Evolutionary conservation across 2,888 invertebrate species (phyloP), one percentile per base, ranked within the genome.

Genomic region (Calliscelio sp.): DNA sequence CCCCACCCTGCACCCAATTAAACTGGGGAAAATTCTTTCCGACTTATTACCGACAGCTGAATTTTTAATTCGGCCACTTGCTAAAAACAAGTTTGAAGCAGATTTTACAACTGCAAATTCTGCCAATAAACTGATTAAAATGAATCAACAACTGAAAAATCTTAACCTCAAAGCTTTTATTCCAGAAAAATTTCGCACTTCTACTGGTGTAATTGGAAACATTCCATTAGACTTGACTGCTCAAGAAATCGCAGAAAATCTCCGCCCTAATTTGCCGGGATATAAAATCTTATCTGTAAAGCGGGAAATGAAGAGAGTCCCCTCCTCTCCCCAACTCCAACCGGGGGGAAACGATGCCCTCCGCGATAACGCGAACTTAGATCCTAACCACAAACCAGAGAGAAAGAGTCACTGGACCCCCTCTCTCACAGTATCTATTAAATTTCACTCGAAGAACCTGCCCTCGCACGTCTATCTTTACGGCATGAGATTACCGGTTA

Each of bases 211-310:
- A n/a, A 71, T 71, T 0, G 32, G n/a, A 10, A 18, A 51, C 16
- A 22, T 73, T 14, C 73, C 73, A 1, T n/a, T 22, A 1, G 61
- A 61, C 14, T 24, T 73, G 1, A 32, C 22, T 0, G 1, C n/a
- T 11, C 11, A 51, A 7, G 73, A 73, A 61, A 61, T 73, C 1
- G 73, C 73, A 10, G 38, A 38, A 35, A 61, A 73, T 20, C 25
- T 71, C 14, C 4, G n/a, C 7, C 46, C 59, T 14, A 57, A 28
- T 7, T 11, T 59, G 3, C 61, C 61, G 8, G 61, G 63, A 10
- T 74, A 24, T 28, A 24, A 53, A 4, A 63, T 65, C 20, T 3
- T 22, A 6, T 24, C 22, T 1, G n/a, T 51, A 1, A 59, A 38
- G 38, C 59, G 44, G 1, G 44, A 46, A 46, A 4, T 46, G 18